phyloP scores from a whole-genome alignment of 2,797 vertebrate species.

The Sebastes iracundus region DNA sequence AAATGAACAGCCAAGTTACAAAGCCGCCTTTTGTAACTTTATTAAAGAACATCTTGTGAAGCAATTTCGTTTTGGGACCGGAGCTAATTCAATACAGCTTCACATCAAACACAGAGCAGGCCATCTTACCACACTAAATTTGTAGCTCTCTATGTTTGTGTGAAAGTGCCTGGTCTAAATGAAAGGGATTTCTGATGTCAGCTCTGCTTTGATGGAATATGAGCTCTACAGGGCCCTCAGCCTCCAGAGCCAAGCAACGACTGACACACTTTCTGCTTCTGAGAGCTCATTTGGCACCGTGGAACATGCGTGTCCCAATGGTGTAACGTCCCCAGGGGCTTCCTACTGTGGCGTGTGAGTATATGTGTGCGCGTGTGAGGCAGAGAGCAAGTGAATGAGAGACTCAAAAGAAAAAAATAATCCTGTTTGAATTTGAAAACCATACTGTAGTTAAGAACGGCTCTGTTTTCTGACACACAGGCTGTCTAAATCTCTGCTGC shows the following conservation, averaged over 20 bases:
- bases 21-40: background rate
- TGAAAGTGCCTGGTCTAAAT: slow-evolving; percentile 40
- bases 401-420: slow-evolving; percentile 22
- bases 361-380: background rate
- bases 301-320: slow-evolving; percentile 49
- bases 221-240: slow-evolving; percentile 37
- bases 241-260: slow-evolving; percentile 29
- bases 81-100: slow-evolving; percentile 18
- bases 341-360: background rate
- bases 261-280: slow-evolving; percentile 55
- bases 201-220: slow-evolving; percentile 60
- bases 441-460: background rate
- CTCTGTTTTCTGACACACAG: background rate
- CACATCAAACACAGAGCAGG: slow-evolving; percentile 29
- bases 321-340: slow-evolving; percentile 24
- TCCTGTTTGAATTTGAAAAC: slow-evolving; percentile 36
- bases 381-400: background rate
- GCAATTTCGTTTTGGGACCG: slow-evolving; percentile 14
- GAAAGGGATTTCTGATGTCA: slow-evolving; percentile 57
- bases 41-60: background rate
- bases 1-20: background rate
- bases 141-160: slow-evolving; percentile 24
- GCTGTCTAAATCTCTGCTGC: background rate
- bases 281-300: slow-evolving; percentile 58
- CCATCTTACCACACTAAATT: slow-evolving; percentile 15